Base-by-base conservation (phyloP, 2,797 vertebrate genomes). In the Chrysocyon brachyurus region DNA sequence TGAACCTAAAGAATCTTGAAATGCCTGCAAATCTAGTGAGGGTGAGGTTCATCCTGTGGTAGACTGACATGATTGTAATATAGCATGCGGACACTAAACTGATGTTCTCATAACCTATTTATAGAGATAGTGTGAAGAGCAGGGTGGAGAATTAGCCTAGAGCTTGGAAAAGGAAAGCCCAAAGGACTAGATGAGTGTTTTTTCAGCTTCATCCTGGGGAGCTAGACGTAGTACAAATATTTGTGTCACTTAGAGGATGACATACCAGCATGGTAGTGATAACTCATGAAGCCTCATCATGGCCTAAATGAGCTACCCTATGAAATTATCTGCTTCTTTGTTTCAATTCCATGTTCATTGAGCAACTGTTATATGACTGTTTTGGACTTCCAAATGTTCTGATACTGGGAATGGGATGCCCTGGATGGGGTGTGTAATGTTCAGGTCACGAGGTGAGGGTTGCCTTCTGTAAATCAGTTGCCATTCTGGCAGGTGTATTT, bases 1-100 rank as follows among this genome's bases (percentile, higher is more conserved):
- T 77, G 85, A 92, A 46, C 56, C 61, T 90, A 36, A 86, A 36
- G 66, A 83, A 40, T 82, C 95, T 87, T 92, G 54, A 4, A 91
- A 66, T 86, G 86, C n/a, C 33, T 33, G 7, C 56, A 75, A 24
- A 73, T 57, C n/a, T 63, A 59, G 73, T 24, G 49, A 59, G 66
- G 22, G 6, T 87, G 9, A 63, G 40, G 66, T 0, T 79, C 56
- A 73, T 78, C 24, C 90, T 90, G 28, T 87, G 59, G 91, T 70
- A 15, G 14, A 56, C 22, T 52, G 40, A 59, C 17, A 10, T 57
- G 63, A 40, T 73, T 85, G 21, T 90, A 73, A 54, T 91, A 46
- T 2, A 83, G 59, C 59, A 49, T 61, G 10, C 90, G 63, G 52
- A 87, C 73, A 79, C 28, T 24, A 75, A 92, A 63, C 49, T 19